Percentiles rank a stretch among this genome's conserved stretches.
These are phyloP conservation scores for Branchinecta lindahli DNA, from an alignment of 1,140 invertebrate species.

Conservation along the genomic window DNA sequence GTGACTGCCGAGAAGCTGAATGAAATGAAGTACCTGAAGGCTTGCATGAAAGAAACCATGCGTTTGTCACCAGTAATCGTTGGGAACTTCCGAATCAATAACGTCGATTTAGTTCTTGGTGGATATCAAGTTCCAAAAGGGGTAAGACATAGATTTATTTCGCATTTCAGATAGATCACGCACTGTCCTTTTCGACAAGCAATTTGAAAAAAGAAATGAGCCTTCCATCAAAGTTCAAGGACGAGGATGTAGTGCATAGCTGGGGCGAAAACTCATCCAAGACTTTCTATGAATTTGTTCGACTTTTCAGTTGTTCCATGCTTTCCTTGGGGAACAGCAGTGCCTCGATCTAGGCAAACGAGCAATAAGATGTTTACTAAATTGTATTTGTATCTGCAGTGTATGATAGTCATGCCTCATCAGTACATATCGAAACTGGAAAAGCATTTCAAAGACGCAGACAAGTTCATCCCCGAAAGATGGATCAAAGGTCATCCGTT, in stretches of 20 bases:
- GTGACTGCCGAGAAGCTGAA: conserved; percentile 42
- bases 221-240: no score
- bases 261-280: no score
- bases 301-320: no score
- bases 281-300: no score
- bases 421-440: conserved; percentile 39
- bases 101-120: conserved; percentile 26
- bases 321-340: no score
- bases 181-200: no score
- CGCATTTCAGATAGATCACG: no score
- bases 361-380: no score
- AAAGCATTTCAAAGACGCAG: conserved; percentile 35
- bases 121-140: conserved; percentile 38
- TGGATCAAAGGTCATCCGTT: conserved; percentile 34
- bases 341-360: no score
- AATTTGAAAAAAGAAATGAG: no score
- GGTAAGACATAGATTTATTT: conserved; percentile 33
- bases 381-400: conserved; percentile 26
- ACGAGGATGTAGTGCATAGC: no score
- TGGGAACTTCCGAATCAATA: conserved; percentile 26
- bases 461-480: conserved; percentile 41
- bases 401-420: conserved; percentile 40
- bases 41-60: conserved; percentile 66
- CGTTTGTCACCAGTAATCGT: conserved; percentile 32
- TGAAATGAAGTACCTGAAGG: conserved; percentile 55